Percentiles rank a stretch among this genome's conserved stretches.
phyloP scores from a whole-genome alignment of 2,113 vertebrate species.

The Numenius arquata region DNA sequence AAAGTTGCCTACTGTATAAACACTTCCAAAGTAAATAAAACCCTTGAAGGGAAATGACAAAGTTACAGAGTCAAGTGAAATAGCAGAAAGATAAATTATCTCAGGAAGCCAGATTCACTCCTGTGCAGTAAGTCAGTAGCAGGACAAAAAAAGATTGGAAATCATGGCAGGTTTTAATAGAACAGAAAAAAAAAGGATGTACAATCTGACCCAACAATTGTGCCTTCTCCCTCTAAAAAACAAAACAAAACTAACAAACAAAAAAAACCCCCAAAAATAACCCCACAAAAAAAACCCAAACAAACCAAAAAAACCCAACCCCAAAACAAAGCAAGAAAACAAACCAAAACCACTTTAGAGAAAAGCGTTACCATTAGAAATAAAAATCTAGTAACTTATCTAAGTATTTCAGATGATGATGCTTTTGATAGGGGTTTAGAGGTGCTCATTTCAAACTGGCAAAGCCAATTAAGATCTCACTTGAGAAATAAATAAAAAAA shows the following conservation, averaged over 20 bases:
- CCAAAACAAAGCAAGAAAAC: neutral
- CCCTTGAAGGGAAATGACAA: constrained; percentile 39
- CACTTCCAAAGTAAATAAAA: constrained; percentile 43
- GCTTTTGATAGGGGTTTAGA: neutral
- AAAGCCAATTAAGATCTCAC: neutral
- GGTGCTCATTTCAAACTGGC: neutral
- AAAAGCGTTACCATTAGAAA: neutral
- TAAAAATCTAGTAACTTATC: neutral
- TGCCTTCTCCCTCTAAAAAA: neutral
- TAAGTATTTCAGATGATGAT: neutral
- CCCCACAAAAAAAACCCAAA: neutral
- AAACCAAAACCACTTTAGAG: neutral
- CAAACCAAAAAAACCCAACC: neutral
- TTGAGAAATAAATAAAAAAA: neutral
- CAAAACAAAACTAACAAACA: neutral
- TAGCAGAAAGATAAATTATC: constrained; percentile 36
- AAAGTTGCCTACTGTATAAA: neutral
- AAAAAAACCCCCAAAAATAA: neutral
- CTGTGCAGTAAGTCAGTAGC: neutral
- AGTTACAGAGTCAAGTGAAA: constrained; percentile 36
- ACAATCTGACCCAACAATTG: neutral
- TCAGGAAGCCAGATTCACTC: constrained; percentile 28
- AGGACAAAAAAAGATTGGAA: neutral
- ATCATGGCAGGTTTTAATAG: constrained; percentile 9
- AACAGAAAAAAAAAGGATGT: neutral